Evolutionary conservation across 2,797 vertebrate genomes (phyloP), one percentile per base, ranked within the genome.

Genomic region (Sphenodon punctatus): DNA sequence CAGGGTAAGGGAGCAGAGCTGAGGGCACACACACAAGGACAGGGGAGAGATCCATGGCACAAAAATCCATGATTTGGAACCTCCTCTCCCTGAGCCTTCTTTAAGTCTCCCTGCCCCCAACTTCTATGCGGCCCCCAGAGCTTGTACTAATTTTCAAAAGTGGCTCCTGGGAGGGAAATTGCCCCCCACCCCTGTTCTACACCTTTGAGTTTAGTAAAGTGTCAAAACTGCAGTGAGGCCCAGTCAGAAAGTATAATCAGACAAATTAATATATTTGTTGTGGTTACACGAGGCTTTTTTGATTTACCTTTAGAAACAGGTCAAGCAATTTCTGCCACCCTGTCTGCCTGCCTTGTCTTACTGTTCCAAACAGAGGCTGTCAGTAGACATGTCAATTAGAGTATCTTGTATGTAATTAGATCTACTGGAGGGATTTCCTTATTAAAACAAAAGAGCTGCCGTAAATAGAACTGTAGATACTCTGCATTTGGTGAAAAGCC

Each of bases 361-460:
- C 27, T 9, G 51, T 1, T 7, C 41, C 7, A 20, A 58, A 34
- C 1, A 0, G 36, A 41, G 23, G 13, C 13, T 34, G 7, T n/a
- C 4, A 30, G 49, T 1, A 7, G 46, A 36, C 60, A 22, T 25
- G 20, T 45, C 41, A 41, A 20, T 1, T 13, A 65, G 30, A 10
- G 58, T 6, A 25, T 19, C 3, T 32, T 36, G 20, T 30, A 41
- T 43, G 1, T 20, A 10, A 55, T 34, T 34, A 56, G 2, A 55
- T 55, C 22, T 66, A 16, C 42, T 43, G 20, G 34, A 19, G 5
- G 27, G 34, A 22, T 25, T 77, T n/a, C 0, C n/a, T 4, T 32
- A 30, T 0, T 32, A n/a, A 41, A 11, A 72, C 58, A 34, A 9
- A 17, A 20, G 22, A 22, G 30, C 43, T 56, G 56, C 58, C 63